Conservation (phyloP, 1,140 invertebrate species). For the Drosophila rufa region DNA sequence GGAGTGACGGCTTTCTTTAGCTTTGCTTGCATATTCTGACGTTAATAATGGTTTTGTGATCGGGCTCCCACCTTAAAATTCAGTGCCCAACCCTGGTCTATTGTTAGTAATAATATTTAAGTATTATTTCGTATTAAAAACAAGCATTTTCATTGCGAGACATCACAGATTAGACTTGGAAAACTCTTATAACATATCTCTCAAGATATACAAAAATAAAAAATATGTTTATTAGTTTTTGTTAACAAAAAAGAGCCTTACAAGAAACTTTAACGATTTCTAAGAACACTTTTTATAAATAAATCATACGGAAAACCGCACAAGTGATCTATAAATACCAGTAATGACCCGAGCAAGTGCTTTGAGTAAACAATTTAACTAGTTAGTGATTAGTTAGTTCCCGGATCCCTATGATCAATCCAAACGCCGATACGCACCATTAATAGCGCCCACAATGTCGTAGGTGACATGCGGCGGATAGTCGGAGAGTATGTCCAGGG, state of each 20-base stretch:
- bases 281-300: neutral
- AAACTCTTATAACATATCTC: neutral
- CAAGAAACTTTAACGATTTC: neutral
- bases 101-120: slow-evolving; percentile 5
- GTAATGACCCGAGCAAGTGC: neutral
- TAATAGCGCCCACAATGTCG: slow-evolving; percentile 93
- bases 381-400: neutral
- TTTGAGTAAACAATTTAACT: neutral
- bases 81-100: neutral
- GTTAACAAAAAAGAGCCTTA: neutral
- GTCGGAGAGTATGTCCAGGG: slow-evolving; percentile 94
- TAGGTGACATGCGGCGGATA: slow-evolving; percentile 95
- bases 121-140: no score
- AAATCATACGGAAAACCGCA: neutral
- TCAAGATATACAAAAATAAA: neutral
- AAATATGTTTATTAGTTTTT: neutral
- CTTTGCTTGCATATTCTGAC: neutral
- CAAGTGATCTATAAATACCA: neutral
- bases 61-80: no score
- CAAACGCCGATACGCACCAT: slow-evolving; percentile 86
- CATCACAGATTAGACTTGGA: neutral
- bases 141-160: neutral
- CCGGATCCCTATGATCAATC: neutral
- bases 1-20: no score
- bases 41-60: neutral